Evolutionary conservation across 2,888 invertebrate species (phyloP).

Genomic region (Dendrolimus houi): DNA sequence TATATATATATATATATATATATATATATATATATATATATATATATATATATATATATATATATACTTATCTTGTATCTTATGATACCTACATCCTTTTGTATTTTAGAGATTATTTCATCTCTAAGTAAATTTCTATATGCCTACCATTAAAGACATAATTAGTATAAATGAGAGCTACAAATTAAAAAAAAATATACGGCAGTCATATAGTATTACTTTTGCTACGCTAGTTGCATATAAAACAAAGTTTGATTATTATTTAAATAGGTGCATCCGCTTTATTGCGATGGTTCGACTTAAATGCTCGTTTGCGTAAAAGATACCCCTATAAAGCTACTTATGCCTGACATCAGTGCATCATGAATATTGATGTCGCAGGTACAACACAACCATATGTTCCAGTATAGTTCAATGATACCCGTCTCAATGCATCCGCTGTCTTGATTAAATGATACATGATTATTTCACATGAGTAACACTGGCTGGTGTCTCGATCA

Average conservation of each 20-base stretch:
- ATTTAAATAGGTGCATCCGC: background rate
- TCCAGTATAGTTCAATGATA: constrained; percentile 35
- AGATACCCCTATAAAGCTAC: background rate
- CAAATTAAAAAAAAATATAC: no score
- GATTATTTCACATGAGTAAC: constrained; percentile 20
- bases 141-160: no score
- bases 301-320: background rate
- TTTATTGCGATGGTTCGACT: background rate
- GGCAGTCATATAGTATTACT: no score
- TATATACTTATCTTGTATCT: no score
- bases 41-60: no score
- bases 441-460: constrained; percentile 57
- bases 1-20: no score
- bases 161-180: no score
- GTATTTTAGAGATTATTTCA: no score
- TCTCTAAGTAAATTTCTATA: no score
- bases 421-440: constrained; percentile 36
- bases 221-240: no score
- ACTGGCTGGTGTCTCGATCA: constrained; percentile 20
- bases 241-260: background rate
- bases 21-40: no score
- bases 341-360: constrained; percentile 21
- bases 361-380: constrained; percentile 35
- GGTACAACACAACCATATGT: constrained; percentile 24
- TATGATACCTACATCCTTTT: no score